Base-by-base conservation (phyloP, 2,113 vertebrate species). In the Aleadryas rufinucha region DNA sequence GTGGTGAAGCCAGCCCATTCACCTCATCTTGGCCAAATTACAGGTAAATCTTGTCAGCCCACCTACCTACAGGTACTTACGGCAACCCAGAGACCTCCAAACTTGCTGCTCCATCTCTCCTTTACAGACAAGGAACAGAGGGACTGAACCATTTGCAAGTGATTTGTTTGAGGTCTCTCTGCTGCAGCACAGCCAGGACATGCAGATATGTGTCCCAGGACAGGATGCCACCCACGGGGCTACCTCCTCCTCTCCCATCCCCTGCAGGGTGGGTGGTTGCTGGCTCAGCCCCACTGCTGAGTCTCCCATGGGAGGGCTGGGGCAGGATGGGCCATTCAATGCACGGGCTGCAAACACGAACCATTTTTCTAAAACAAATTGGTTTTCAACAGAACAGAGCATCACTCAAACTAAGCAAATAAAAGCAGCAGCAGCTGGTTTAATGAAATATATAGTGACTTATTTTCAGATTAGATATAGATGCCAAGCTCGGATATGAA, bases 361-460 rank as follows among this genome's bases (percentile, higher is more conserved):
- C 10, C 26, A 24, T 84, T 93, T 89, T 60, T 57, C 84, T 80
- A 37, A 77, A 84, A 44, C 84, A 85, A 95, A 86, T 82, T 91
- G 50, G 63, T 91, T 95, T 91, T 82, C 86, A 60, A 22, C 17
- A 4, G 78, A 82, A 93, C 13, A 59, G 26, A 84, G 49, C 87
- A 95, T 84, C 77, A 22, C 18, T 91, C 81, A 92, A 88, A 94
- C 89, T 71, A 90, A 94, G 90, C 84, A 94, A 93, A 92, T 87
- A 96, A 86, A 95, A 94, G 87, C 74, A 92, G 89, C 82, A 94
- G 87, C 90, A 90, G 89, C 87, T 83, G 87, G 52, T 94, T 97
- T 96, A 96, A 95, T 94, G 84, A 89, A 92, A 96, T 91, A 94
- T 33, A 87, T 50, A 92, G 95, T 94, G 89, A 95, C 93, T 97